phyloP scores from a whole-genome alignment of 2,113 vertebrate genomes.

The Eudorcas thomsonii region DNA sequence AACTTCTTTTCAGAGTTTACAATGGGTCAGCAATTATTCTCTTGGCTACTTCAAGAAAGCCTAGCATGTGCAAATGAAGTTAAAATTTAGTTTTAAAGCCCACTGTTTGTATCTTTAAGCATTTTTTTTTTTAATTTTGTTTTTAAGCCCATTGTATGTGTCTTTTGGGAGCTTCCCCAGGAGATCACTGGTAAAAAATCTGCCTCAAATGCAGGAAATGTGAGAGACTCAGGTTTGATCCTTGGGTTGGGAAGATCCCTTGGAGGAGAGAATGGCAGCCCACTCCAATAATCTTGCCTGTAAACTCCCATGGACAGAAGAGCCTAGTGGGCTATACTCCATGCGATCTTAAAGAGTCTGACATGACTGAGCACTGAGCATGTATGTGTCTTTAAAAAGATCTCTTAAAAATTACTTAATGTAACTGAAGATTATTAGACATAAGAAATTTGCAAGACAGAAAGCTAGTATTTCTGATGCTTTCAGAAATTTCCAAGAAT shows the following conservation, averaged over 20 bases:
- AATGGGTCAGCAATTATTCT: background rate
- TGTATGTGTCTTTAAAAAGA: background rate
- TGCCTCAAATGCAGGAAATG: background rate
- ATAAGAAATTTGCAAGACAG: background rate
- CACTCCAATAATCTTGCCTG: background rate
- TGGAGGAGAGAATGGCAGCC: background rate
- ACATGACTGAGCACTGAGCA: background rate
- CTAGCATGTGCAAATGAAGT: background rate
- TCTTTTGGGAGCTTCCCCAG: background rate
- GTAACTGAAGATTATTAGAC: background rate
- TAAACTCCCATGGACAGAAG: background rate
- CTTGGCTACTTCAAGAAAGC: background rate
- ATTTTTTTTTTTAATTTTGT: background rate
- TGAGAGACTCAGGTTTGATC: background rate
- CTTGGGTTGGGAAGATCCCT: background rate
- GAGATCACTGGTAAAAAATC: background rate
- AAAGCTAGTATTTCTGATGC: conserved; percentile 3
- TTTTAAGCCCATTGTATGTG: background rate
- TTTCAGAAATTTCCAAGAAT: conserved; percentile 30
- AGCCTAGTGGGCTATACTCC: background rate
- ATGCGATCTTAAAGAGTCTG: background rate
- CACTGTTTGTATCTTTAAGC: background rate
- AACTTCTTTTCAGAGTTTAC: background rate
- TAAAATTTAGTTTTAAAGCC: background rate
- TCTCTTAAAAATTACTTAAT: background rate